Percentiles rank a stretch among this genome's conserved stretches.
Conservation (phyloP, 2,888 invertebrate genomes). For the Eulithis testata region DNA sequence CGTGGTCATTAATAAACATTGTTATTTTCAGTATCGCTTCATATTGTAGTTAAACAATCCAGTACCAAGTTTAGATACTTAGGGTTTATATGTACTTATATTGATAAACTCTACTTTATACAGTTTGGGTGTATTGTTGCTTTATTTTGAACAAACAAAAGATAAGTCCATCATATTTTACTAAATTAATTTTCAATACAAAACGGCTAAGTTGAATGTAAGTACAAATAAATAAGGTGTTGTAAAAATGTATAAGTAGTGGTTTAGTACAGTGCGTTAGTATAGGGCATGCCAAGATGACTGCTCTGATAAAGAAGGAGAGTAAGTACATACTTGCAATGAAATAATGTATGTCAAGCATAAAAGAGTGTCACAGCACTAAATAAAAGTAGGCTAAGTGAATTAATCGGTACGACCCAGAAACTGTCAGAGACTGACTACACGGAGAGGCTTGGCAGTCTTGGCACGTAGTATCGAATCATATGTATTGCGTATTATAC, state of each 20-base stretch:
- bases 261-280: slow-evolving; percentile 11
- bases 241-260: not conserved
- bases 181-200: not conserved
- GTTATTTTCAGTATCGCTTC: slow-evolving; percentile 16
- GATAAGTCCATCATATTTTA: not conserved
- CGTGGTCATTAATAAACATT: slow-evolving; percentile 21
- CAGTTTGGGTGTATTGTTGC: too few relatives aligned
- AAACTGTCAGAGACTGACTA: slow-evolving; percentile 61
- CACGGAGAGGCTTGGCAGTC: slow-evolving; percentile 45
- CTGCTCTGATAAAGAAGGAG: slow-evolving; percentile 49
- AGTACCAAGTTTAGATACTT: not conserved
- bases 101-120: not conserved
- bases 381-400: slow-evolving; percentile 81
- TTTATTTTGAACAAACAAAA: too few relatives aligned
- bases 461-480: slow-evolving; percentile 43
- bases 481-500: slow-evolving; percentile 20
- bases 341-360: slow-evolving; percentile 75
- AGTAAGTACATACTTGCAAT: slow-evolving; percentile 61
- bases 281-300: slow-evolving; percentile 42
- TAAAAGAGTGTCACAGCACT: slow-evolving; percentile 76
- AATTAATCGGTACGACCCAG: slow-evolving; percentile 81
- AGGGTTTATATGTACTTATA: not conserved
- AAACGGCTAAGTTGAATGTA: slow-evolving; percentile 19
- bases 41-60: slow-evolving; percentile 1
- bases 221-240: slow-evolving; percentile 9